A percentile compares a stretch with the other conserved stretches of the same genome.
Evolutionary conservation across 2,888 invertebrate species (phyloP).

Genomic region (Rutpela maculata): DNA sequence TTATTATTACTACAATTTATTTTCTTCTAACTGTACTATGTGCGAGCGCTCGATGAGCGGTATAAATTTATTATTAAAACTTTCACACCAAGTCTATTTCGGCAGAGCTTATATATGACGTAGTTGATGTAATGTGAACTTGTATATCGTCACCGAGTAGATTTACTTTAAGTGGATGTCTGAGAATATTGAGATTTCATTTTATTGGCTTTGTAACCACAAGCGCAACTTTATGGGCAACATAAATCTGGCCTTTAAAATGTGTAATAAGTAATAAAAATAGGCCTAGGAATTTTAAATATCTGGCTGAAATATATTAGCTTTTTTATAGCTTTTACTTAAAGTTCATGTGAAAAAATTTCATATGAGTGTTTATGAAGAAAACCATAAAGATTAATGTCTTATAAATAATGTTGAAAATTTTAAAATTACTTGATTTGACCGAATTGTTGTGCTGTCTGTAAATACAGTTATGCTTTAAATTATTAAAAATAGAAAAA

Average conservation of each 20-base stretch:
- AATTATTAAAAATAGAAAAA: no score
- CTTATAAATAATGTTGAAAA: background rate
- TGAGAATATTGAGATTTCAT: slow-evolving; percentile 15
- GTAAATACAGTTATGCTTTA: no score
- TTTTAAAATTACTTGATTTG: background rate
- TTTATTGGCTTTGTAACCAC: slow-evolving; percentile 12
- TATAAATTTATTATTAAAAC: slow-evolving; percentile 3
- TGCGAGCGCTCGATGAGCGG: background rate
- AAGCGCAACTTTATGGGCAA: slow-evolving; percentile 24
- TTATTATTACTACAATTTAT: background rate
- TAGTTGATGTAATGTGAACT: slow-evolving; percentile 5
- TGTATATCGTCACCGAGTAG: background rate
- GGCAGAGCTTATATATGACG: background rate
- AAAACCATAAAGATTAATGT: background rate
- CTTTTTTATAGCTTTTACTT: slow-evolving; percentile 21
- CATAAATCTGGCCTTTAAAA: slow-evolving; percentile 17
- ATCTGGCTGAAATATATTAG: background rate
- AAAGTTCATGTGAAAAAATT: background rate
- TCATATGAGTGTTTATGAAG: background rate
- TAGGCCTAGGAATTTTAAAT: slow-evolving; percentile 13
- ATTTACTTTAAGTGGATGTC: slow-evolving; percentile 21
- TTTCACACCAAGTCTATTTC: background rate
- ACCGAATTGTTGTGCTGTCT: no score
- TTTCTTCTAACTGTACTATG: background rate
- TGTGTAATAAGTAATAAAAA: slow-evolving; percentile 15